Conservation (phyloP, 1,140 invertebrate genomes). For the Zaprionus kolodkinae region DNA sequence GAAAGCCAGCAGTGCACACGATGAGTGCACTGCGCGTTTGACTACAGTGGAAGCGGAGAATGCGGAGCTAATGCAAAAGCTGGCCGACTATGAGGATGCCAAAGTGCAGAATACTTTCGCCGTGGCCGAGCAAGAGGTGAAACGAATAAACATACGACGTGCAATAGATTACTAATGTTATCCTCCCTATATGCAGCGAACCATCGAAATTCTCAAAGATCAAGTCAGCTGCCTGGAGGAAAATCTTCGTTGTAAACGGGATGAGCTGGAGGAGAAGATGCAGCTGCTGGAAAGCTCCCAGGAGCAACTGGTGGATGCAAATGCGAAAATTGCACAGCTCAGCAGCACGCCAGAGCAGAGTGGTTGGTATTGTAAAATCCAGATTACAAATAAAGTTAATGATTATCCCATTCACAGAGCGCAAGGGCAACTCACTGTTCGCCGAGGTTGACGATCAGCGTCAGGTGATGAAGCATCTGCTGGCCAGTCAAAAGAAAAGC, state of each 20-base stretch:
- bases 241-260: conserved; percentile 70
- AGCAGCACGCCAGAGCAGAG: conserved; percentile 59
- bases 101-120: conserved; percentile 57
- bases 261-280: conserved; percentile 76
- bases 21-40: conserved; percentile 47
- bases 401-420: conserved; percentile 48
- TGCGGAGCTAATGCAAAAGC: conserved; percentile 68
- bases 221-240: conserved; percentile 74
- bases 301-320: conserved; percentile 75
- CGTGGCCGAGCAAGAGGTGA: conserved; percentile 74
- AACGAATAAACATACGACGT: background rate
- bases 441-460: conserved; percentile 86
- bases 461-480: conserved; percentile 79
- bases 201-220: conserved; percentile 72
- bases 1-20: conserved; percentile 36
- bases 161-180: background rate
- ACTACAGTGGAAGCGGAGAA: conserved; percentile 65
- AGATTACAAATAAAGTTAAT: no score
- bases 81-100: conserved; percentile 66
- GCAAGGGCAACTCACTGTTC: conserved; percentile 86
- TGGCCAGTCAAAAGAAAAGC: conserved; percentile 82
- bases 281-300: conserved; percentile 74
- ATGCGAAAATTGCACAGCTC: conserved; percentile 69
- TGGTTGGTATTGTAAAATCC: conserved; percentile 45
- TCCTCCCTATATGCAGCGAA: conserved; percentile 44